Percentiles rank a stretch among this genome's conserved stretches.
These are phyloP conservation scores for Halcyon senegalensis DNA, from an alignment of 2,113 vertebrate genomes.

Conservation along the genomic window DNA sequence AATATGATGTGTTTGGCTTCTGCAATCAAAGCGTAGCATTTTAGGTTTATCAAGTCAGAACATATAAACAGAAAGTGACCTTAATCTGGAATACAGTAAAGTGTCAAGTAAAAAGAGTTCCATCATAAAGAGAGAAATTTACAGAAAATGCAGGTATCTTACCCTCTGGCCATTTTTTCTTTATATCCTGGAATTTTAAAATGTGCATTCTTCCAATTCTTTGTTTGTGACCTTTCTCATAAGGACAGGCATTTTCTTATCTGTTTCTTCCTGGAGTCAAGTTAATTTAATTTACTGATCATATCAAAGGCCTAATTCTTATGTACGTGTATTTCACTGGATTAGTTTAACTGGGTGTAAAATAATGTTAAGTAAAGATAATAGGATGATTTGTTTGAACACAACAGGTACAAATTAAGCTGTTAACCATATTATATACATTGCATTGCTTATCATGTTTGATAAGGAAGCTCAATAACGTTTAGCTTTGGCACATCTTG, in stretches of 20 bases:
- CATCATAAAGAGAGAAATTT: background rate
- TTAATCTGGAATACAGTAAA: background rate
- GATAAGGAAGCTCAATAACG: slow-evolving; percentile 53
- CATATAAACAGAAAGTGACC: background rate
- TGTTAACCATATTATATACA: slow-evolving; percentile 50
- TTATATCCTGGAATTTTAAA: background rate
- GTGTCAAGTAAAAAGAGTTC: background rate
- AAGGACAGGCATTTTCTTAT: slow-evolving; percentile 65
- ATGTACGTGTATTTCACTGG: slow-evolving; percentile 43
- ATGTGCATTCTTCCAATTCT: slow-evolving; percentile 20
- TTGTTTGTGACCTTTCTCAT: slow-evolving; percentile 43
- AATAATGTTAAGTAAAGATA: slow-evolving; percentile 70
- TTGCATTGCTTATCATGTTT: slow-evolving; percentile 61
- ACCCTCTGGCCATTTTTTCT: background rate
- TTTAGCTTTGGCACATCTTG: slow-evolving; percentile 47
- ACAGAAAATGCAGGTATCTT: background rate
- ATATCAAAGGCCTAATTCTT: slow-evolving; percentile 69
- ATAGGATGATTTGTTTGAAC: slow-evolving; percentile 62
- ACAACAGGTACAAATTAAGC: slow-evolving; percentile 64
- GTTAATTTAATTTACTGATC: slow-evolving; percentile 77
- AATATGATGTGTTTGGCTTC: background rate
- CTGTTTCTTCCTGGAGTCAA: slow-evolving; percentile 60
- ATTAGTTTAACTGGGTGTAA: slow-evolving; percentile 64
- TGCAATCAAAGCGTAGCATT: background rate
- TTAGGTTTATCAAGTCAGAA: background rate